Conservation (phyloP, 2,797 vertebrate species). For the Lithobates pipiens region DNA sequence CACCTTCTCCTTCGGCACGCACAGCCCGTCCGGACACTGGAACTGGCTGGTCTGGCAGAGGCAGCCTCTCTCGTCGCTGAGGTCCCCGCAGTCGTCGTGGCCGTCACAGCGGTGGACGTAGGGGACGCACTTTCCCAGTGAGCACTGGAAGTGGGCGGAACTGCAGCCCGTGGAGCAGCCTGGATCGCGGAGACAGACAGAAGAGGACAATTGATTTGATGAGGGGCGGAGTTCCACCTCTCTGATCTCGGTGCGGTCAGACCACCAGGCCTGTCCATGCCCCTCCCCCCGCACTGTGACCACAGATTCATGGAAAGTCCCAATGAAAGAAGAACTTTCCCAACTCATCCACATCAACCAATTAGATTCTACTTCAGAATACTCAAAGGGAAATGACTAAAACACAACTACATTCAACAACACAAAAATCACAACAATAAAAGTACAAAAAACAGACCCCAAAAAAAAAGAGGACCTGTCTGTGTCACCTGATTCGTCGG, state of each 20-base stretch:
- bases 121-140: conserved; percentile 80
- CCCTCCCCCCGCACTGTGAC: too few species aligned
- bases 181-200: not conserved
- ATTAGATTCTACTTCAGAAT: too few species aligned
- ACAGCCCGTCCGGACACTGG: conserved; percentile 80
- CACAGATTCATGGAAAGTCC: too few species aligned
- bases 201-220: not conserved
- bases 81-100: conserved; percentile 87
- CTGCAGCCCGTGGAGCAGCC: conserved; percentile 81
- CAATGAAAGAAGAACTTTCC: too few species aligned
- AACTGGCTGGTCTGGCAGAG: conserved; percentile 77
- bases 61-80: conserved; percentile 86
- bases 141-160: conserved; percentile 81
- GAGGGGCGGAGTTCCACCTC: not conserved
- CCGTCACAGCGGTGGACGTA: conserved; percentile 85
- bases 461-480: too few species aligned
- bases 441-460: too few species aligned
- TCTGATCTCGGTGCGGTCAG: too few species aligned
- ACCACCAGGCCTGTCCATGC: too few species aligned
- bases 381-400: too few species aligned
- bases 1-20: conserved; percentile 75
- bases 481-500: conserved; percentile 78
- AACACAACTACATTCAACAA: too few species aligned
- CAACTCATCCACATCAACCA: too few species aligned
- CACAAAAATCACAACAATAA: too few species aligned